These are phyloP conservation scores for Oreochromis tanganicae DNA, from an alignment of 2,113 vertebrate genomes.

Conservation along the genomic window DNA sequence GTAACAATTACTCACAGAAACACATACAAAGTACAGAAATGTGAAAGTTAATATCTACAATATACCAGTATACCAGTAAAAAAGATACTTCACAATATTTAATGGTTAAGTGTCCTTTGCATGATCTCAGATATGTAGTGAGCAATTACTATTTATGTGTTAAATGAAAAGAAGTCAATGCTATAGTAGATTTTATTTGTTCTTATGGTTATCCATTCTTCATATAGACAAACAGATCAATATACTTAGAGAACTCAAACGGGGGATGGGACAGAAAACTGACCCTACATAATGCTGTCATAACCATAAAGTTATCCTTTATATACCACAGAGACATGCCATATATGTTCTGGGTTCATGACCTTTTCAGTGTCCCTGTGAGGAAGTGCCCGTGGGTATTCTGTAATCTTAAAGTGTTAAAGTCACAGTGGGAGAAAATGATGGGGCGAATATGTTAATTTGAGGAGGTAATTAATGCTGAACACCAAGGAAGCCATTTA, in stretches of 20 bases:
- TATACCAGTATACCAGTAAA: neutral
- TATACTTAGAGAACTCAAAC: neutral
- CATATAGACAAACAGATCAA: neutral
- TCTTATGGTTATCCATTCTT: neutral
- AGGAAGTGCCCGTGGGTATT: neutral
- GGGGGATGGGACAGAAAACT: neutral
- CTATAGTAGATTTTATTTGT: neutral
- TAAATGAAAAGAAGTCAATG: neutral
- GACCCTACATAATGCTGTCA: neutral
- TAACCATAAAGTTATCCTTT: neutral
- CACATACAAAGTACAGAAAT: neutral
- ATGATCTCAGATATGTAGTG: neutral
- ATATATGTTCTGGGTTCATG: neutral
- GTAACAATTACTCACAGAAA: neutral
- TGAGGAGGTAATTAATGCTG: constrained; percentile 64
- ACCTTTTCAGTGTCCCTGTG: constrained; percentile 4
- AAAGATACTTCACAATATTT: neutral
- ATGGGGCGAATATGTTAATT: constrained; percentile 68
- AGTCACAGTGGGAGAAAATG: constrained; percentile 46
- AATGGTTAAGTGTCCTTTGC: neutral
- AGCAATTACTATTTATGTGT: neutral
- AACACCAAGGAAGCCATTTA: constrained; percentile 69
- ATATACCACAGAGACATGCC: neutral
- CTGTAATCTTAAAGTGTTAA: constrained; percentile 32
- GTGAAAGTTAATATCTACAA: neutral